Percentiles rank a stretch among this genome's conserved stretches.
Conservation (phyloP, 2,888 invertebrate species). For the Hirtodrosophila alboralis region DNA sequence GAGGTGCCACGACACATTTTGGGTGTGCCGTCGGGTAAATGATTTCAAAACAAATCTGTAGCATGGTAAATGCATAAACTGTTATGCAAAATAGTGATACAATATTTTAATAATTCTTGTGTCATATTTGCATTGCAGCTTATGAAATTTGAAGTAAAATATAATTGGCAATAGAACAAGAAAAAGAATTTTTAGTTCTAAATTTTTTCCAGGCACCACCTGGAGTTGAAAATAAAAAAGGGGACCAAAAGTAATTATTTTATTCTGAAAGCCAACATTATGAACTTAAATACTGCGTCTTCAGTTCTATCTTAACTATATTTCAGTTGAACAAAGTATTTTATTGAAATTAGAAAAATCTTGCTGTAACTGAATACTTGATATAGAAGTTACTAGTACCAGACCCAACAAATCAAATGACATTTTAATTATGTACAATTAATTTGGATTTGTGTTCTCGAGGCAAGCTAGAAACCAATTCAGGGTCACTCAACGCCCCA, state of each 20-base stretch:
- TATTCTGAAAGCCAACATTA: too few species aligned
- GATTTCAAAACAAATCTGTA: too few species aligned
- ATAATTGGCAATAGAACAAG: constrained; percentile 2
- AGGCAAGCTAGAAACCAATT: constrained; percentile 40
- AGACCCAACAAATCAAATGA: constrained; percentile 22
- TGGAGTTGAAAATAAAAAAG: too few species aligned
- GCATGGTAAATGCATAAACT: too few species aligned
- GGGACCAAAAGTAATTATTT: too few species aligned
- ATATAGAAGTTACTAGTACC: neutral
- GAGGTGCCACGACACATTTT: constrained; percentile 39
- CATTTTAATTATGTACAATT: constrained; percentile 44
- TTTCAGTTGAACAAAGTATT: too few species aligned
- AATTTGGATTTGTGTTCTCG: constrained; percentile 30
- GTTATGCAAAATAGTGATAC: constrained; percentile 34
- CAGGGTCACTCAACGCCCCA: constrained; percentile 64
- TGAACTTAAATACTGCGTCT: too few species aligned
- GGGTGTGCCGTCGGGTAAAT: constrained; percentile 56
- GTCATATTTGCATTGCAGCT: constrained; percentile 13
- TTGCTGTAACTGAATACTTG: neutral
- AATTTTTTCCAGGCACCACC: too few species aligned
- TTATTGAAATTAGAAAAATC: too few species aligned
- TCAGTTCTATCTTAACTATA: too few species aligned
- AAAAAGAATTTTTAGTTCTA: too few species aligned
- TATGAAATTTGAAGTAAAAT: constrained; percentile 12
- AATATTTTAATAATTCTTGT: constrained; percentile 37